Base-by-base conservation (phyloP, 1,140 invertebrate genomes). In the Aphaenogaster ashmeadi region DNA sequence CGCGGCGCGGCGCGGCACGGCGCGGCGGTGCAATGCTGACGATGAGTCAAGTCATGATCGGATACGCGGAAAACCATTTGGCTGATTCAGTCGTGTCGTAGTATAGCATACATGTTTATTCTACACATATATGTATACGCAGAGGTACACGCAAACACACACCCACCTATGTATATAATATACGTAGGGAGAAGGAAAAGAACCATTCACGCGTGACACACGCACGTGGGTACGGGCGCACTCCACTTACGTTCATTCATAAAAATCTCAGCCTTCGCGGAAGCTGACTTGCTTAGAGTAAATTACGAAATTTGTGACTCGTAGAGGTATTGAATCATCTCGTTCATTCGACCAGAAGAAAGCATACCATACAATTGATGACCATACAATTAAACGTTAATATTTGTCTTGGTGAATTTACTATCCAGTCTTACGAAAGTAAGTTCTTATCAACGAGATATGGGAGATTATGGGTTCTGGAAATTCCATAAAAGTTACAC, bases 231-330 rank as follows among this genome's bases (percentile, higher is more conserved):
- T 27, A n/a, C 7, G 21, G 38, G 18, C 21, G 21, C 54, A 58
- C 58, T 64, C 47, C 64, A 72, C 74, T 87, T 80, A 81, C 87
- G 89, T 91, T 91, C 90, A 91, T 91, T 91, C 90, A 91, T 89
- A 91, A 91, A 91, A 91, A 88, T 89, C 88, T 7, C 33, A 36
- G n/a, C 11, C 58, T 91, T 89, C 90, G 18, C 13, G 56, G 87
- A 91, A 91, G 72, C 44, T 50, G 50, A 62, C 44, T 66, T 47
- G 47, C 27, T 44, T 41, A 47, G 13, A 56, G 36, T 50, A 8
- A 75, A 86, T 89, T 80, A 66, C 71, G 78, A 87, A 66, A 91
- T 81, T 89, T 54, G 50, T 62, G 18, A 88, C 64, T 74, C 64
- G 64, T 56, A 77, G 21, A n/a, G n/a, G 15, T n/a, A 54, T 41